These are phyloP conservation scores for Oreotrochilus melanogaster DNA, from an alignment of 2,113 vertebrate genomes.

Conservation along the genomic window DNA sequence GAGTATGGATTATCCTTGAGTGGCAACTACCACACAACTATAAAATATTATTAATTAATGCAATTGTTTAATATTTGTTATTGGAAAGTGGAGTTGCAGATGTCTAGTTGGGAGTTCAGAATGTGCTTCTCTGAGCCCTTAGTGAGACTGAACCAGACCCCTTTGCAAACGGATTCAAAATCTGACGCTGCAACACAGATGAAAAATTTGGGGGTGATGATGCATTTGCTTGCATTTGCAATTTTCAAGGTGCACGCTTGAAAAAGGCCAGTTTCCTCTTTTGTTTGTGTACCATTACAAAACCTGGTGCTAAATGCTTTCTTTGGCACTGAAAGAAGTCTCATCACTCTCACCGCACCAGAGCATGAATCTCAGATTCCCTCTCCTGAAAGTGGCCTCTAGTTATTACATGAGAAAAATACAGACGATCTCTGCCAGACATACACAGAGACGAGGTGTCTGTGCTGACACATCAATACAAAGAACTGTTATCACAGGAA, in stretches of 20 bases:
- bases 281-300: background rate
- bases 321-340: background rate
- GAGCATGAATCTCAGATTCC: conserved; percentile 30
- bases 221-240: background rate
- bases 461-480: conserved; percentile 65
- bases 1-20: background rate
- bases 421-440: conserved; percentile 8
- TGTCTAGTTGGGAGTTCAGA: background rate
- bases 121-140: background rate
- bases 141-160: background rate
- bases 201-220: background rate
- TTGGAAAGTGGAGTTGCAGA: background rate
- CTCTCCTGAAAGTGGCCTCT: conserved; percentile 23
- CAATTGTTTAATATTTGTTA: background rate
- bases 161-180: background rate
- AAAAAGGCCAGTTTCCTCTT: background rate
- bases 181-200: background rate
- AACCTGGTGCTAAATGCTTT: background rate
- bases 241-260: background rate
- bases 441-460: conserved; percentile 6
- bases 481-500: conserved; percentile 60
- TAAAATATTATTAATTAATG: background rate
- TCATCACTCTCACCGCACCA: fast-evolving
- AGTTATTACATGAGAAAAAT: conserved; percentile 33
- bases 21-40: background rate